Base-by-base conservation (phyloP, 2,113 vertebrate species). In the Sterrhoptilus dennistouni region DNA sequence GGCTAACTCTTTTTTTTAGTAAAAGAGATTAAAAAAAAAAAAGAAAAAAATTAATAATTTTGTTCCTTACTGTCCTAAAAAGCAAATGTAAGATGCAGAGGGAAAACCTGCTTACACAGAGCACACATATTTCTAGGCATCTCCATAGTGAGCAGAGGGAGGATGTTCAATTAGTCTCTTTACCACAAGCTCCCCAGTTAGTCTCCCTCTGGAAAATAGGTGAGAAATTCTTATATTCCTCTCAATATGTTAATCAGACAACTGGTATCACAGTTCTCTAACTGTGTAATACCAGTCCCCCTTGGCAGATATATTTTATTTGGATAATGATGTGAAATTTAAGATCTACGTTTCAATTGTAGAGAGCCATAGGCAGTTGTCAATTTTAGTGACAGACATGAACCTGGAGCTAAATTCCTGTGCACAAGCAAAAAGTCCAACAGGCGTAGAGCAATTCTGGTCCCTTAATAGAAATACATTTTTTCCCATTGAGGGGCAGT, bases 311-410 rank as follows among this genome's bases (percentile, higher is more conserved):
- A 98, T 98, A 98, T 98, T 98, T 98, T 98, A 99, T 98, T 97
- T 98, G 99, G 99, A 99, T 99, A 99, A 99, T 99, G 98, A 99
- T 99, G 98, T 99, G 98, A 99, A 99, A 99, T 99, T 99, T 99
- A 98, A 99, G 98, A 99, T 99, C 99, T 99, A 98, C 97, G 96
- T 99, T 99, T 99, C 98, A 97, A 98, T 98, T 98, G 98, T 98
- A 97, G 97, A 98, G 98, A 98, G 98, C 99, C 98, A 98, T 97
- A 98, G 99, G 99, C 98, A 98, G 97, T 98, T 99, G 99, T 99
- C 99, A 99, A 98, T 98, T 98, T 98, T 97, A 97, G 98, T 98
- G 98, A 98, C 98, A 98, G 98, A 98, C 98, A 98, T 86, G 97
- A 97, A 98, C 98, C 98, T 96, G 95, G 88, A 98, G 98, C 98